A percentile compares a stretch with the other conserved stretches of the same genome.
phyloP scores from a whole-genome alignment of 1,140 invertebrate species.

The Holotrichia oblita region DNA sequence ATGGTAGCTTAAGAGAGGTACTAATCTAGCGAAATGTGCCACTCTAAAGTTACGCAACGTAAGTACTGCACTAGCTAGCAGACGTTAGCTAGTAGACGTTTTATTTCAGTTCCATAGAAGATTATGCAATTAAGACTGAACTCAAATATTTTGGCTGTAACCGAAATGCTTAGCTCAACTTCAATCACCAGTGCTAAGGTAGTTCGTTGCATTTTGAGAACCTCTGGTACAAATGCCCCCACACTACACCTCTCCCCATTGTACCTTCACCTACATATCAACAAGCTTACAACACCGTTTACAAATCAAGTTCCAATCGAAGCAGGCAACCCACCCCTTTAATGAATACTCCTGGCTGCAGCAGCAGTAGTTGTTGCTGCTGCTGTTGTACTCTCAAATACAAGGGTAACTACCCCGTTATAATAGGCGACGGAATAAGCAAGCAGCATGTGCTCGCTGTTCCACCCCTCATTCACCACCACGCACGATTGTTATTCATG shows the following conservation, averaged over 20 bases:
- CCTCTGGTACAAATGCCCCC: slow-evolving; percentile 26
- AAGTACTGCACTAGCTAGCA: no score
- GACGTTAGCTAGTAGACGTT: no score
- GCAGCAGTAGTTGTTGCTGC: background rate
- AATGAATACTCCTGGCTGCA: background rate
- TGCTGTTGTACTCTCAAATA: background rate
- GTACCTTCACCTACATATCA: slow-evolving; percentile 32
- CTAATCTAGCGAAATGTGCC: no score
- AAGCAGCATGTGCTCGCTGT: slow-evolving; percentile 23
- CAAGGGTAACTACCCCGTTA: slow-evolving; percentile 21
- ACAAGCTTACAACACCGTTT: slow-evolving; percentile 34
- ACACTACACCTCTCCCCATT: slow-evolving; percentile 28
- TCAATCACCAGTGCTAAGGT: background rate
- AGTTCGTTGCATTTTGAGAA: slow-evolving; percentile 18
- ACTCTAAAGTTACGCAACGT: no score
- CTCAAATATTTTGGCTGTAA: no score
- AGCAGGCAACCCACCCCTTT: slow-evolving; percentile 32
- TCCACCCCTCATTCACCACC: slow-evolving; percentile 27
- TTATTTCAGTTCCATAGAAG: no score
- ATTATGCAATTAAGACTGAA: no score
- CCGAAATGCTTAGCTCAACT: no score
- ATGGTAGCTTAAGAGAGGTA: no score
- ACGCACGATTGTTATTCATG: slow-evolving; percentile 33
- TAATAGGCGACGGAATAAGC: slow-evolving; percentile 5
- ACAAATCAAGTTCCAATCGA: slow-evolving; percentile 40